phyloP scores from a whole-genome alignment of 2,113 vertebrate species.

The Rhea americana region DNA sequence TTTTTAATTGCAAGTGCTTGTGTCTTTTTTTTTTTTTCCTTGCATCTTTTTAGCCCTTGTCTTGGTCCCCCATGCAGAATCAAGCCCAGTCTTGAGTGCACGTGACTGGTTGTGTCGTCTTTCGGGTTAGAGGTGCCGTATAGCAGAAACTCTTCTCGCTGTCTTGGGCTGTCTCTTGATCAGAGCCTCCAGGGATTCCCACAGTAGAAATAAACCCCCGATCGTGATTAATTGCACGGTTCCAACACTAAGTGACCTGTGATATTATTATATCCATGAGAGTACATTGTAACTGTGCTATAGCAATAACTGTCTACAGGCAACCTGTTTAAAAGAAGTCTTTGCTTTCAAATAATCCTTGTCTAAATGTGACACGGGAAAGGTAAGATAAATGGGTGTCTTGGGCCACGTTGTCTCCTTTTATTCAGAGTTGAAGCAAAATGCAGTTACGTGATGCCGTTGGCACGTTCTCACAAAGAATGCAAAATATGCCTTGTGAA shows the following conservation, averaged over 20 bases:
- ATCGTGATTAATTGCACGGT: neutral
- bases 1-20: neutral
- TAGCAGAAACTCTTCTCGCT: neutral
- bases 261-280: neutral
- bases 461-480: neutral
- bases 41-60: neutral
- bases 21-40: neutral
- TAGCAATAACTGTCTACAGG: neutral
- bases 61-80: neutral
- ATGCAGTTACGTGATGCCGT: neutral
- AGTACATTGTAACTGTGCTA: accelerated
- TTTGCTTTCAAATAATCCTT: neutral
- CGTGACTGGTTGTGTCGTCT: accelerated
- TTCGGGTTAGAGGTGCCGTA: accelerated
- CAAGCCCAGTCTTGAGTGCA: accelerated
- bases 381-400: neutral
- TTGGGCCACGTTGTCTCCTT: neutral
- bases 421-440: neutral
- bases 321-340: neutral
- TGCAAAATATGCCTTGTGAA: neutral
- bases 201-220: neutral
- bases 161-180: neutral
- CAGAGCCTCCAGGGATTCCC: neutral
- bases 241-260: neutral
- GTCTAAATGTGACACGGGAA: neutral